phyloP scores from a whole-genome alignment of 2,797 vertebrate genomes.

The Onychomys leucogaster region DNA sequence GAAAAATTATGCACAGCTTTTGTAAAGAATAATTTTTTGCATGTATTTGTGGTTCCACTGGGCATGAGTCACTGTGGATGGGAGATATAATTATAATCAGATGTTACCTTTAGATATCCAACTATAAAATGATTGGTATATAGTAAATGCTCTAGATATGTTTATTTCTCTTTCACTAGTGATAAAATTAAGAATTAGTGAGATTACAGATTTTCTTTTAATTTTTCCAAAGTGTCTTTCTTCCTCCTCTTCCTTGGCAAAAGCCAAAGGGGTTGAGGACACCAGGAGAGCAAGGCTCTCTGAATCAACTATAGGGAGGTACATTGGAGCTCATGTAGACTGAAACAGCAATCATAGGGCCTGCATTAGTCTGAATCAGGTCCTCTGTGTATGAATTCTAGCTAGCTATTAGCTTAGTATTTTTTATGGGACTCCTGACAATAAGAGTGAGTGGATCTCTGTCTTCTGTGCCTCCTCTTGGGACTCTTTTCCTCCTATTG shows the following conservation, averaged over 20 bases:
- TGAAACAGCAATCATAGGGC: neutral
- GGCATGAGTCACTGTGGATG: neutral
- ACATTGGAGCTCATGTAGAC: neutral
- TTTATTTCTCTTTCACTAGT: conserved; percentile 36
- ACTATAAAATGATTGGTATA: neutral
- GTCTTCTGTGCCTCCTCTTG: neutral
- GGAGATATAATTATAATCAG: neutral
- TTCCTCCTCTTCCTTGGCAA: neutral
- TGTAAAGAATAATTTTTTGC: neutral
- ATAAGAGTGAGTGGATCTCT: neutral
- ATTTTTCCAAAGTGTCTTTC: neutral
- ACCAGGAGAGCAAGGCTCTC: neutral
- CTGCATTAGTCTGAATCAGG: neutral
- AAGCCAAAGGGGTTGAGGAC: neutral
- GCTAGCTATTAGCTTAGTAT: neutral
- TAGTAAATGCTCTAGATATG: conserved; percentile 17
- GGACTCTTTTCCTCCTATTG: neutral
- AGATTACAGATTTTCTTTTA: neutral
- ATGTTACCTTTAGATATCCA: conserved; percentile 39
- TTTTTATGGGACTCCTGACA: neutral
- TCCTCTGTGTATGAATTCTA: neutral
- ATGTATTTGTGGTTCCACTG: neutral
- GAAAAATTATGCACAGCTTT: neutral
- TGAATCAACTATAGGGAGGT: too few species aligned
- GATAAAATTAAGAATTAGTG: conserved; percentile 1